These are phyloP conservation scores for Chaunax sp. DNA, from an alignment of 2,797 vertebrate genomes.

Conservation along the genomic window DNA sequence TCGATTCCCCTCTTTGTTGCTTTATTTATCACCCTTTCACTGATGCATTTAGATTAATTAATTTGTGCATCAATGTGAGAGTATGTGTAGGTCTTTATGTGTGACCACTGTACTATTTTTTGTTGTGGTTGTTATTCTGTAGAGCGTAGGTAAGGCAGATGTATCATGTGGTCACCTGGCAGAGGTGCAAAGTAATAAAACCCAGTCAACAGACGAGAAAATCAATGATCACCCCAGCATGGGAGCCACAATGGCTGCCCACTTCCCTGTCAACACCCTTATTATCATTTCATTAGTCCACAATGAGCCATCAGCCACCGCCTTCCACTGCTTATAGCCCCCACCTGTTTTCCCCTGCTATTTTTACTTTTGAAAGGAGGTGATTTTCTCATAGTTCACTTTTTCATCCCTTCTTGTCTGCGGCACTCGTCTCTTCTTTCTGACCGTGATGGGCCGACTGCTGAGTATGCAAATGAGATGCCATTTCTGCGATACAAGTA, in stretches of 20 bases:
- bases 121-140: neutral
- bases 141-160: slow-evolving; percentile 3
- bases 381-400: slow-evolving; percentile 53
- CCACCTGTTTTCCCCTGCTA: slow-evolving; percentile 37
- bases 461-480: slow-evolving; percentile 58
- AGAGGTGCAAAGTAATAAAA: slow-evolving; percentile 69
- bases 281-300: slow-evolving; percentile 80
- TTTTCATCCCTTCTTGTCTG: slow-evolving; percentile 39
- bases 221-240: slow-evolving; percentile 79
- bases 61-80: no score
- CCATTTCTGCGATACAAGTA: slow-evolving; percentile 62
- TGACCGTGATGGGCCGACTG: slow-evolving; percentile 53
- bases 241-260: slow-evolving; percentile 62
- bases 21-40: neutral
- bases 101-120: neutral
- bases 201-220: slow-evolving; percentile 79
- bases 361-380: slow-evolving; percentile 53
- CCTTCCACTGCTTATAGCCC: slow-evolving; percentile 26
- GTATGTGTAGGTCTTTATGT: neutral
- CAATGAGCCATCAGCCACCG: slow-evolving; percentile 47
- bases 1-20: no score
- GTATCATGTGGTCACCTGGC: slow-evolving; percentile 70
- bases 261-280: slow-evolving; percentile 66
- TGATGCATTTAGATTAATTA: neutral
- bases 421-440: slow-evolving; percentile 34